A percentile compares a stretch with the other conserved stretches of the same genome.
These are phyloP conservation scores for Scalopus aquaticus DNA, from an alignment of 2,113 vertebrate species.

Conservation along the genomic window DNA sequence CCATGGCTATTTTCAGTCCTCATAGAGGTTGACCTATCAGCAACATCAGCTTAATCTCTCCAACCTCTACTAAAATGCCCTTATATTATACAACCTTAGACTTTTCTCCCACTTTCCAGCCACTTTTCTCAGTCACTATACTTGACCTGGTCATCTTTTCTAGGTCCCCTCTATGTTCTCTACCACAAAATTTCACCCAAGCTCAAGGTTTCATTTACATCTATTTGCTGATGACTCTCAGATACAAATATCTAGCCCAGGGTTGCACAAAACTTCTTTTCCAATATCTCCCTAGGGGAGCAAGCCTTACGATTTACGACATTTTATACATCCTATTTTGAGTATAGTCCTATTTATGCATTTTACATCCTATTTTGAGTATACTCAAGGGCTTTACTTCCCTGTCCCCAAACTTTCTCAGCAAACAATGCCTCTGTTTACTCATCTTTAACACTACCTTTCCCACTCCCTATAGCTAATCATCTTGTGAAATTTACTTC, in stretches of 20 bases:
- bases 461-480: background rate
- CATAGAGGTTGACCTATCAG: background rate
- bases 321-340: too few species aligned
- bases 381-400: too few species aligned
- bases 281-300: background rate
- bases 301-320: too few species aligned
- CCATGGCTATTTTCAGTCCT: background rate
- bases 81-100: background rate
- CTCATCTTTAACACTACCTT: background rate
- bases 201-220: background rate
- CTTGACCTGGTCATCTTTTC: background rate
- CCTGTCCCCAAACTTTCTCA: too few species aligned
- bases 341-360: too few species aligned
- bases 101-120: background rate
- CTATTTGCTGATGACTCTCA: background rate
- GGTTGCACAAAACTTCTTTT: background rate
- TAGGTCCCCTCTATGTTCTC: background rate
- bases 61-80: background rate
- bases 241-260: background rate
- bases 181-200: background rate
- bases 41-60: background rate
- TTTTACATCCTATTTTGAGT: too few species aligned
- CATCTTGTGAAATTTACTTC: background rate
- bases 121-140: background rate
- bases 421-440: background rate